phyloP scores from a whole-genome alignment of 2,888 invertebrate genomes.

The Mystacides longicornis region DNA sequence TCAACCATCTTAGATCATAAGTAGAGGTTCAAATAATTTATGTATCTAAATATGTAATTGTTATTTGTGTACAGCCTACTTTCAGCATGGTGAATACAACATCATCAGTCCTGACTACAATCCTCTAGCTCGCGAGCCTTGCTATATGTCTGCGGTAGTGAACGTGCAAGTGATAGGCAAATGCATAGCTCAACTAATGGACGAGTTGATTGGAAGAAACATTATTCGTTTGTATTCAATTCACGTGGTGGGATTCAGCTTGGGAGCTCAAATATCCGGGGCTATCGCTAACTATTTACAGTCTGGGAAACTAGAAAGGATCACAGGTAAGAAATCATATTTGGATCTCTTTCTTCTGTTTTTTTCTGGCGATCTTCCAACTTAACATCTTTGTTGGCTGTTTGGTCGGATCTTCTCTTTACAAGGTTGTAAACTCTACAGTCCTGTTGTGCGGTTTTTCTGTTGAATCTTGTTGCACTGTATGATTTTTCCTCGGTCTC shows the following conservation, averaged over 20 bases:
- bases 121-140: constrained; percentile 50
- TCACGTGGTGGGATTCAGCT: constrained; percentile 58
- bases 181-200: constrained; percentile 53
- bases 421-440: too few relatives aligned
- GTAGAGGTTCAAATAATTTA: not conserved
- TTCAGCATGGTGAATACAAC: constrained; percentile 50
- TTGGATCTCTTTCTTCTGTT: too few relatives aligned
- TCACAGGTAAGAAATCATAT: constrained; percentile 54
- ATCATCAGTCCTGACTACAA: constrained; percentile 57
- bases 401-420: too few relatives aligned
- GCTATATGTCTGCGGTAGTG: constrained; percentile 51
- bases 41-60: not conserved
- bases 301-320: constrained; percentile 41
- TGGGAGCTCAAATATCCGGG: constrained; percentile 56
- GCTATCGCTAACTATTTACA: constrained; percentile 42
- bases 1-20: not conserved
- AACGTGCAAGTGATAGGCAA: constrained; percentile 53
- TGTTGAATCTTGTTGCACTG: too few relatives aligned
- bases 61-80: constrained; percentile 38
- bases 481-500: too few relatives aligned
- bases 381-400: too few relatives aligned
- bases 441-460: too few relatives aligned
- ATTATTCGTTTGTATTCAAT: constrained; percentile 41
- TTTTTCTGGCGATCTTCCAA: too few relatives aligned
- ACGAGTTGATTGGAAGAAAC: constrained; percentile 39